phyloP scores from a whole-genome alignment of 2,888 invertebrate species.

The Heliconius charithonia region DNA sequence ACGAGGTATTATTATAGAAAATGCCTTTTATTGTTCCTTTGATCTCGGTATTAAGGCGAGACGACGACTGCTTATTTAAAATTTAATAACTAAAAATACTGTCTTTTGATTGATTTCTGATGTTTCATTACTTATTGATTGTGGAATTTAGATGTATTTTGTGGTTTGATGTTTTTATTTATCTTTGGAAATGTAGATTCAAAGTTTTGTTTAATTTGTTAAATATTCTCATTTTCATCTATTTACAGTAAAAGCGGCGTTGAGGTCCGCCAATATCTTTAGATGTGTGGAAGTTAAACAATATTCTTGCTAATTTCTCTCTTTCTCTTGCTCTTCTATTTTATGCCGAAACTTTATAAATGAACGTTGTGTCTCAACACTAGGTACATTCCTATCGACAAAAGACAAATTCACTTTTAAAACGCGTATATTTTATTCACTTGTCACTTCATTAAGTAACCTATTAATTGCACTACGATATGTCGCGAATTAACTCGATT shows the following conservation, averaged over 20 bases:
- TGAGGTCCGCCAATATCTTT: too few species aligned
- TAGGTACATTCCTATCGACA: not conserved
- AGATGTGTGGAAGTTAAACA: too few species aligned
- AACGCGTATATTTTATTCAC: not conserved
- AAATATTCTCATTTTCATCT: too few species aligned
- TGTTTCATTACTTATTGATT: not conserved
- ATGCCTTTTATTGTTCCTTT: constrained; percentile 42
- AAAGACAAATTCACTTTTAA: constrained; percentile 1
- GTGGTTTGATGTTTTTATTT: not conserved
- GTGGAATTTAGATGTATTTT: not conserved
- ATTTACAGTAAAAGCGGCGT: too few species aligned
- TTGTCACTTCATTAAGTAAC: constrained; percentile 18
- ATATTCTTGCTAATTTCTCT: too few species aligned
- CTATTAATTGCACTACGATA: constrained; percentile 18
- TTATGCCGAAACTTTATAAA: too few species aligned
- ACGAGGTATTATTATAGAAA: constrained; percentile 33
- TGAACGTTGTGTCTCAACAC: too few species aligned
- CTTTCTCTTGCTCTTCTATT: too few species aligned
- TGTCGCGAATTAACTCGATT: constrained; percentile 15
- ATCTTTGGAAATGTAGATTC: not conserved
- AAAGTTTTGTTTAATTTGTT: too few species aligned
- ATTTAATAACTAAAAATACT: constrained; percentile 15
- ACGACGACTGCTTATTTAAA: constrained; percentile 27
- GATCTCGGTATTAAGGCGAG: constrained; percentile 39
- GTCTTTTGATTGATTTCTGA: constrained; percentile 16